Evolutionary conservation across 1,140 invertebrate genomes (phyloP), one percentile per base, ranked within the genome.

Genomic region (Apis dorsata): DNA sequence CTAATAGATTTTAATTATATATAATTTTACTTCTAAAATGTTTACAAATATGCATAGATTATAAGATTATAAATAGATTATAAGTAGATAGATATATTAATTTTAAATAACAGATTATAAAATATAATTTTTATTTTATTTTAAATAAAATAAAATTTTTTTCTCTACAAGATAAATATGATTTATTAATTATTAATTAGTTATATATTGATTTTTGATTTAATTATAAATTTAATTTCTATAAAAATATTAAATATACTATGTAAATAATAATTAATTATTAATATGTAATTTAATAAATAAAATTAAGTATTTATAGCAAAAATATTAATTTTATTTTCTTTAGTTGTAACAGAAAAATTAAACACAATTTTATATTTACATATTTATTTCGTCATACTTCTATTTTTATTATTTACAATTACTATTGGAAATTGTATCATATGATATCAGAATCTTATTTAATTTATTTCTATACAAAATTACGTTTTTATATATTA

Each of bases 381-480:
- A 88, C 87, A 88, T 68, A 66, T 88, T 88, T 85, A 88, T 83
- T 88, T 86, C 59, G 0, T 17, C 34, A 44, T 81, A 76, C 13
- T 66, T 44, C 66, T 28, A 80, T 76, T 53, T 82, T 12, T 57
- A 62, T 86, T 89, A 88, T 90, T 70, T 90, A 90, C 85, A 90
- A 80, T 53, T 60, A 65, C 70, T 68, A 49, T 51, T 78, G 78
- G 73, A 74, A 80, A 81, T 57, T 83, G 51, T 86, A 66, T 71
- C 75, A 76, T 82, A 62, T 84, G 28, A 60, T 44, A 44, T 73
- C 12, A 66, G 55, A 71, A 74, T 81, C 53, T 86, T 73, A 82
- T 79, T 79, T 84, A 79, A 57, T 86, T 87, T 85, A 89, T 89
- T 86, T 83, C 84, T 90, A 88, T 89, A 90, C 80, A 89, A 90